A percentile compares a stretch with the other conserved stretches of the same genome.
These are phyloP conservation scores for Clivina fossor DNA, from an alignment of 2,888 invertebrate genomes.

Conservation along the genomic window DNA sequence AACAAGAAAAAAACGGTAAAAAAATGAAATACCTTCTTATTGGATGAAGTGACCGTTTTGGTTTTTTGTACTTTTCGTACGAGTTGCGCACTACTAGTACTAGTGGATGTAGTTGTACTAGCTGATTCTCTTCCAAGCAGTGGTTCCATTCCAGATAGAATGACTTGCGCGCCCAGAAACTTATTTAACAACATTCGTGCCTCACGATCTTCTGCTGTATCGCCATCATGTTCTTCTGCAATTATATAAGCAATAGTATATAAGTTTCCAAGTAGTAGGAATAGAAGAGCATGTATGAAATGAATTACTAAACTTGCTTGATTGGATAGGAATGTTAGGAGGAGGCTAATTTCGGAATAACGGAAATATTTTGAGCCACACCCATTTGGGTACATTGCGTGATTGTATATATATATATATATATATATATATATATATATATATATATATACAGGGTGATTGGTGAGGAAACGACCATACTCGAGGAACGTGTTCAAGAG, in stretches of 20 bases:
- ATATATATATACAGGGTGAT: no score
- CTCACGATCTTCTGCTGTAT: conserved; percentile 68
- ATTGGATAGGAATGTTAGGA: no score
- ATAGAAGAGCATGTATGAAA: not conserved
- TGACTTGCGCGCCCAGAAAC: conserved; percentile 79
- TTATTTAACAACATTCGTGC: conserved; percentile 78
- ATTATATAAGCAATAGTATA: not conserved
- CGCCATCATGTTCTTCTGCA: conserved; percentile 65
- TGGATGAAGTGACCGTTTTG: conserved; percentile 40
- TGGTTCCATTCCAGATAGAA: conserved; percentile 75
- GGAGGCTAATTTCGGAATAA: no score
- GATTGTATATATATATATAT: no score
- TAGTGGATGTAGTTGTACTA: conserved; percentile 36
- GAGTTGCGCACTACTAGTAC: conserved; percentile 27
- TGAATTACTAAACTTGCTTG: no score
- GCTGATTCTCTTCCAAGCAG: conserved; percentile 42
- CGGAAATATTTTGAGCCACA: no score
- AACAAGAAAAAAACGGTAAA: not conserved
- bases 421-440: not conserved
- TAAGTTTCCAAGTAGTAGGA: not conserved
- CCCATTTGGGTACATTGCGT: no score
- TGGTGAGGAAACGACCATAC: no score
- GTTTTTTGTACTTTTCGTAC: conserved; percentile 36
- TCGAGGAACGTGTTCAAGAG: no score
- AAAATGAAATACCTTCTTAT: not conserved